Conservation (phyloP, 2,113 vertebrate species). For the Brachionichthys hirsutus region DNA sequence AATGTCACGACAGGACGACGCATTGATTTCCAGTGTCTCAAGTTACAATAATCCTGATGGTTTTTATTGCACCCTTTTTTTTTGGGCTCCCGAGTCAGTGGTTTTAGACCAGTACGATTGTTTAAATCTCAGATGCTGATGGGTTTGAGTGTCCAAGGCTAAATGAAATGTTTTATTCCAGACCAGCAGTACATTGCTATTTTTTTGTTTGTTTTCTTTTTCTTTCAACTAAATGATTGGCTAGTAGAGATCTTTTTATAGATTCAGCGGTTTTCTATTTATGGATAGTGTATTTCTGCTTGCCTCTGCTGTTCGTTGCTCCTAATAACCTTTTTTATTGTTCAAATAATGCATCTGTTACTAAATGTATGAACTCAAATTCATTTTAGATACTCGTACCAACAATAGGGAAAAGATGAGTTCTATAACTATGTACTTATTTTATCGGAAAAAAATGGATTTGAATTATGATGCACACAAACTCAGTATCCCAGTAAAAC, state of each 20-base stretch:
- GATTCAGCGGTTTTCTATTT: background rate
- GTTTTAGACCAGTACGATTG: constrained; percentile 13
- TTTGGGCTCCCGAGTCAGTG: background rate
- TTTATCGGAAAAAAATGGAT: too few species aligned
- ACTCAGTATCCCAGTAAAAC: too few species aligned
- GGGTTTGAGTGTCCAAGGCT: too few species aligned
- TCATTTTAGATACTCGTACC: background rate
- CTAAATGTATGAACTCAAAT: background rate
- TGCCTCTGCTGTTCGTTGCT: background rate
- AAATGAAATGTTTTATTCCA: background rate
- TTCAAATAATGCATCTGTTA: background rate
- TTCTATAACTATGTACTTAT: too few species aligned
- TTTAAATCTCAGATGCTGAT: background rate
- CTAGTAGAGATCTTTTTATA: background rate
- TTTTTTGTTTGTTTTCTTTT: background rate
- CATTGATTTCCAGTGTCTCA: constrained; percentile 1
- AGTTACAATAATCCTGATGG: background rate
- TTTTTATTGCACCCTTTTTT: constrained; percentile 1
- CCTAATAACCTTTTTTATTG: background rate
- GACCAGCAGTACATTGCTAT: too few species aligned
- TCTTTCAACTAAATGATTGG: background rate
- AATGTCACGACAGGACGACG: background rate
- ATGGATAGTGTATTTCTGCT: constrained; percentile 8
- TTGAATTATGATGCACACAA: too few species aligned
- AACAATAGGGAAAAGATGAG: background rate